Base-by-base conservation (phyloP, 1,140 invertebrate species). In the Drosophila lowei region DNA sequence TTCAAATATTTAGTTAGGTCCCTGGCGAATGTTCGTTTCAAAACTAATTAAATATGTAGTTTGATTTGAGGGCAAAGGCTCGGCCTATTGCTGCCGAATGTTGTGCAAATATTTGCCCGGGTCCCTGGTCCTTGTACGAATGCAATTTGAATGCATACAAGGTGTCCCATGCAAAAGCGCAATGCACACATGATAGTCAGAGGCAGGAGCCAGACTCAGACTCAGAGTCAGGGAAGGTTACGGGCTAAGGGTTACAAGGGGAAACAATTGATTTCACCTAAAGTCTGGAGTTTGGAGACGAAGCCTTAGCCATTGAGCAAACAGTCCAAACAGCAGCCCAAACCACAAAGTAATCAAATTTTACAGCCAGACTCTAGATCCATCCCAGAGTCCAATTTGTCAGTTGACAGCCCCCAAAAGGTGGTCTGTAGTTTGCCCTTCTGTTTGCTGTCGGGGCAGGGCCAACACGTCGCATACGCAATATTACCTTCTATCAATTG, bases 341-440 rank as follows among this genome's bases (percentile, higher is more conserved):
- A 23, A 43, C 83, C 81, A 67, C 83, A 86, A 80, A 71, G 81
- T 86, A 86, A 88, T 86, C 81, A 86, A 86, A 86, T 81, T 75
- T 78, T 75, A 67, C 56, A 67, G 52, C 50, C 53, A 49, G 38
- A 72, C 54, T 44, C 6, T 23, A 50, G 6, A 23, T 30, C 6
- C 13, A 23, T 30, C 6, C 13, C 41, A 23, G 25, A 46, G 44
- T 61, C 28, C 61, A 70, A 63, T 64, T 81, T 85, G 77, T 74
- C 77, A 81, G 68, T 77, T 81, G 73, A 44, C 63, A 58, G 77
- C 55, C 72, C 46, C 56, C 23, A 4, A 70, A 60, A 38, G 56
- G 57, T 48, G 18, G 38, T 6, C 28, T 38, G 15, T 18, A 16
- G 25, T 16, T 34, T 42, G 49, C 74, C 63, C 16, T 55, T 5